Evolutionary conservation across 2,797 vertebrate genomes (phyloP).

Genomic region (Melanogrammus aeglefinus): DNA sequence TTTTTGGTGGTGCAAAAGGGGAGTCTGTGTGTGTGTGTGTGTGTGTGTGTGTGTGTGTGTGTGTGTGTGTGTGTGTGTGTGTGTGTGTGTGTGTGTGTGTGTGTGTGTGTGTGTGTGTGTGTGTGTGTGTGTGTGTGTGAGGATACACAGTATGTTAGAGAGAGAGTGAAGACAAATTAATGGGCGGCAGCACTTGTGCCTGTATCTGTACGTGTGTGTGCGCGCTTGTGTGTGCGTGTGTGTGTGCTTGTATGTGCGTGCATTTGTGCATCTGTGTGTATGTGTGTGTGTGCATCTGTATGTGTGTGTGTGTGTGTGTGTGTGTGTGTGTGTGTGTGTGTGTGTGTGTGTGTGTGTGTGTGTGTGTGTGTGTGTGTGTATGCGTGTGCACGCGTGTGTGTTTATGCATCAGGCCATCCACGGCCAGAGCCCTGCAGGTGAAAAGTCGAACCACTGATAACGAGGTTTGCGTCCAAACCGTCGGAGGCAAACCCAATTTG

Average conservation of each 20-base stretch:
- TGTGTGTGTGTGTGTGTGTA: neutral
- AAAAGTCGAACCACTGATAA: constrained; percentile 58
- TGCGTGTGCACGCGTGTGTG: neutral
- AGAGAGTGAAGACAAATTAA: constrained; percentile 11
- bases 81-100: neutral
- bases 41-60: constrained; percentile 1
- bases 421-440: constrained; percentile 38
- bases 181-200: neutral
- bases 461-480: constrained; percentile 47
- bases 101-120: neutral
- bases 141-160: neutral
- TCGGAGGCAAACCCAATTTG: constrained; percentile 61
- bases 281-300: no score
- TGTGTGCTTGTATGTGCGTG: no score
- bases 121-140: neutral
- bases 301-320: no score
- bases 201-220: neutral
- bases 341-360: neutral
- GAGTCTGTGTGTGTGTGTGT: neutral
- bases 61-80: neutral
- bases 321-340: no score
- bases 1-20: constrained; percentile 15
- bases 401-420: neutral
- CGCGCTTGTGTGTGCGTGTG: neutral
- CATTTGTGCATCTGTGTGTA: no score